These are phyloP conservation scores for Agrypnus murinus DNA, from an alignment of 2,888 invertebrate species.

Conservation along the genomic window DNA sequence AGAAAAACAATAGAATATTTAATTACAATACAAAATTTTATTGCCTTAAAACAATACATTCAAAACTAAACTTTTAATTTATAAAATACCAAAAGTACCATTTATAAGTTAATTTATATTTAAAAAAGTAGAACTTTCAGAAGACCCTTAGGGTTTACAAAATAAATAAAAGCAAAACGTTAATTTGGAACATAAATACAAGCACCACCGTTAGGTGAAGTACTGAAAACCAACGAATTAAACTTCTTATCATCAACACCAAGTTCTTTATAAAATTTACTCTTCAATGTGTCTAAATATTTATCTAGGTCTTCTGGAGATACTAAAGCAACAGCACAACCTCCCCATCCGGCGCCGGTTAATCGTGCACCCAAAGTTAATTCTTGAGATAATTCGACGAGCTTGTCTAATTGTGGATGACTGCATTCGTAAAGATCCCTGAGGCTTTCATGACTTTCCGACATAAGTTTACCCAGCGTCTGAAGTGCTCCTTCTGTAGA, in stretches of 20 bases:
- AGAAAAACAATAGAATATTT: too few species aligned
- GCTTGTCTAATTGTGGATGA: constrained; percentile 87
- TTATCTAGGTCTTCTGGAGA: constrained; percentile 77
- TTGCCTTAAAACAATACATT: too few species aligned
- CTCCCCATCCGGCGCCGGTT: constrained; percentile 99
- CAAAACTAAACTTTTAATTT: too few species aligned
- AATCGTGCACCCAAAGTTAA: constrained; percentile 85
- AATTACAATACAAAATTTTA: too few species aligned
- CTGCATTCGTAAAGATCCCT: constrained; percentile 94
- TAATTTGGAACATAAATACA: constrained; percentile 69
- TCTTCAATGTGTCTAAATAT: constrained; percentile 81
- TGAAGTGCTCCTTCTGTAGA: constrained; percentile 69
- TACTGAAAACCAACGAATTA: constrained; percentile 81
- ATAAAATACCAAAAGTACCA: too few species aligned
- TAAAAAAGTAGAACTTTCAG: too few species aligned
- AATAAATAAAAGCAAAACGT: neutral
- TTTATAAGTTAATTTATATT: too few species aligned
- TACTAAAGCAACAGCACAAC: constrained; percentile 93
- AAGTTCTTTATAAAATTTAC: constrained; percentile 79
- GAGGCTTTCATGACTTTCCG: constrained; percentile 90
- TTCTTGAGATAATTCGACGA: constrained; percentile 84
- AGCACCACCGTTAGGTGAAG: constrained; percentile 81
- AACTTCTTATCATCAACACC: constrained; percentile 73
- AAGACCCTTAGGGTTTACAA: too few species aligned
- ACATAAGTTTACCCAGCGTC: constrained; percentile 88